Conservation (phyloP, 2,113 vertebrate genomes). For the Chamaetylas fuelleborni region DNA sequence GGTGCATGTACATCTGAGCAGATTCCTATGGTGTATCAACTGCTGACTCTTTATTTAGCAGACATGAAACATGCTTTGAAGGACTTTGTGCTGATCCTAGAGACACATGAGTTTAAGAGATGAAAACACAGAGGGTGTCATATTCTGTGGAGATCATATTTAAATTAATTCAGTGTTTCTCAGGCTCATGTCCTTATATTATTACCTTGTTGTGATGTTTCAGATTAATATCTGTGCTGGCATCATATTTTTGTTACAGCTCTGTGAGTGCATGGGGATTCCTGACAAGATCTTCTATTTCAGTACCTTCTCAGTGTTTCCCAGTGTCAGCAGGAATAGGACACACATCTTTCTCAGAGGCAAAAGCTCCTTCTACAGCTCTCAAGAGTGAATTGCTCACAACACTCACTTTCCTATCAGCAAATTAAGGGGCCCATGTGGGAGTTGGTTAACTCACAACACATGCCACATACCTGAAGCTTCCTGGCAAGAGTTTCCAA, state of each 20-base stretch:
- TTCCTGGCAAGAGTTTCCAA: neutral
- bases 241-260: neutral
- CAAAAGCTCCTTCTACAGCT: neutral
- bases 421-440: neutral
- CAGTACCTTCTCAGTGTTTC: neutral
- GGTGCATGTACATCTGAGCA: neutral
- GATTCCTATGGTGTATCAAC: neutral
- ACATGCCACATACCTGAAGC: neutral
- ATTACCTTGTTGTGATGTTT: neutral
- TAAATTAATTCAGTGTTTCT: neutral
- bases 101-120: neutral
- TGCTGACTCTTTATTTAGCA: neutral
- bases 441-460: neutral
- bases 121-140: neutral
- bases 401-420: neutral
- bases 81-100: neutral
- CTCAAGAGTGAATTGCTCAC: neutral
- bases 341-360: neutral
- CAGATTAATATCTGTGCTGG: neutral
- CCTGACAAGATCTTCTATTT: neutral
- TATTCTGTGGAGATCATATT: neutral
- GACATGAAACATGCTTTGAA: neutral
- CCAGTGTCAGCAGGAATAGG: neutral
- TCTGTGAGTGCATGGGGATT: neutral
- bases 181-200: neutral